These are phyloP conservation scores for Condylura cristata DNA, from an alignment of 2,113 vertebrate species.

Conservation along the genomic window DNA sequence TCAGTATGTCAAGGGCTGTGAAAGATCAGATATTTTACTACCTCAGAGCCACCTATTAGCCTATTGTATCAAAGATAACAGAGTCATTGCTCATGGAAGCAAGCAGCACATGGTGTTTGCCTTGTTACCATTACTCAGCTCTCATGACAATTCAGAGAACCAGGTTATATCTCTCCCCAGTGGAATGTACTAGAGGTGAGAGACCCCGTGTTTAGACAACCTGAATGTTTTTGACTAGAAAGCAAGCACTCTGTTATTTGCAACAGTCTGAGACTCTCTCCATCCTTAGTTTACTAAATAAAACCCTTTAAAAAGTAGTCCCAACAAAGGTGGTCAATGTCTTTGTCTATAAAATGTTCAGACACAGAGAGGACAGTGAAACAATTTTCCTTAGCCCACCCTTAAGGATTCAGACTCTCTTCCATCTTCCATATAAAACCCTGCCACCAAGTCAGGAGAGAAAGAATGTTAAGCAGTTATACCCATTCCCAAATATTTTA, in stretches of 20 bases:
- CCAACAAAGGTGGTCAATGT: not conserved
- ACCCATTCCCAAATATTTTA: not conserved
- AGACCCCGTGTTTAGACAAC: not conserved
- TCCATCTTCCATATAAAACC: not conserved
- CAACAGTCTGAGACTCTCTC: not conserved
- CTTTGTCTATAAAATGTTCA: not conserved
- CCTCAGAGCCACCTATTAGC: not conserved
- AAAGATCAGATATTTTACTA: not conserved
- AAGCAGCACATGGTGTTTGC: not conserved
- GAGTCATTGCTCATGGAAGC: not conserved
- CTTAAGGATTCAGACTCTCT: not conserved
- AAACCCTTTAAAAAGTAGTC: not conserved
- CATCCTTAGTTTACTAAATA: not conserved
- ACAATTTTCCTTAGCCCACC: not conserved
- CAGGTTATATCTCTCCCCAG: not conserved
- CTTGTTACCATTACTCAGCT: not conserved
- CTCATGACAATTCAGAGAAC: fast-evolving
- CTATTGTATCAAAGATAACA: not conserved
- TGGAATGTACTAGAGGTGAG: not conserved
- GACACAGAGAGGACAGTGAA: not conserved
- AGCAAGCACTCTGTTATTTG: not conserved
- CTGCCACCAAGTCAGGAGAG: not conserved
- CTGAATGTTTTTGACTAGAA: not conserved
- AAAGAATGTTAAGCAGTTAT: not conserved
- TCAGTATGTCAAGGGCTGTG: not conserved